Percentiles rank a stretch among this genome's conserved stretches.
These are phyloP conservation scores for Sicus ferrugineus DNA, from an alignment of 2,888 invertebrate species.

Conservation along the genomic window DNA sequence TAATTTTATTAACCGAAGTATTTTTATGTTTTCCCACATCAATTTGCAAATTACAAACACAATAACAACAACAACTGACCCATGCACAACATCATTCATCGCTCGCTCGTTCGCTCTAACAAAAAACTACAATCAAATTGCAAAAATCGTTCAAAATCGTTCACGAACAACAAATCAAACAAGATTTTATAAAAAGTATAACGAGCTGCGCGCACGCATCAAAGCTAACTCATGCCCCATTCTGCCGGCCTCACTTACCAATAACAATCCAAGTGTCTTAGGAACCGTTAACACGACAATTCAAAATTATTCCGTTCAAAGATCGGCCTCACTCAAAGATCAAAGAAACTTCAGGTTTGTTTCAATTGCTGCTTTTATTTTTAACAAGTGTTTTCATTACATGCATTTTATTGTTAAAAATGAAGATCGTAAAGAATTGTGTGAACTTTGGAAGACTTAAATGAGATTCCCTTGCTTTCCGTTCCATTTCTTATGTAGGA, in stretches of 20 bases:
- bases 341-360: conserved; percentile 65
- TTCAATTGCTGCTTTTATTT: conserved; percentile 36
- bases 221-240: conserved; percentile 85
- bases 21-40: conserved; percentile 25
- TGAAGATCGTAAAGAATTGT: background rate
- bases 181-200: conserved; percentile 89
- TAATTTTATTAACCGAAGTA: conserved; percentile 17
- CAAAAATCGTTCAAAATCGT: background rate
- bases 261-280: conserved; percentile 54
- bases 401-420: conserved; percentile 10
- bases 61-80: conserved; percentile 18
- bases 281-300: conserved; percentile 57
- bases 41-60: conserved; percentile 21
- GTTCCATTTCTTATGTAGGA: conserved; percentile 18
- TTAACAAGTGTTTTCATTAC: conserved; percentile 6
- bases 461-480: background rate
- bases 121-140: conserved; percentile 13
- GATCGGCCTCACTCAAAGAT: conserved; percentile 71
- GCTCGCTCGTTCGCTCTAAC: conserved; percentile 23
- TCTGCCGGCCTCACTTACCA: conserved; percentile 70
- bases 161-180: conserved; percentile 67
- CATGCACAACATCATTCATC: conserved; percentile 24
- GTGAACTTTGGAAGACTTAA: conserved; percentile 6
- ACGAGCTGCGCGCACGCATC: conserved; percentile 87
- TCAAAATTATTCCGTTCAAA: conserved; percentile 67